These are phyloP conservation scores for Channallabes apus DNA, from an alignment of 2,797 vertebrate species.

Conservation along the genomic window DNA sequence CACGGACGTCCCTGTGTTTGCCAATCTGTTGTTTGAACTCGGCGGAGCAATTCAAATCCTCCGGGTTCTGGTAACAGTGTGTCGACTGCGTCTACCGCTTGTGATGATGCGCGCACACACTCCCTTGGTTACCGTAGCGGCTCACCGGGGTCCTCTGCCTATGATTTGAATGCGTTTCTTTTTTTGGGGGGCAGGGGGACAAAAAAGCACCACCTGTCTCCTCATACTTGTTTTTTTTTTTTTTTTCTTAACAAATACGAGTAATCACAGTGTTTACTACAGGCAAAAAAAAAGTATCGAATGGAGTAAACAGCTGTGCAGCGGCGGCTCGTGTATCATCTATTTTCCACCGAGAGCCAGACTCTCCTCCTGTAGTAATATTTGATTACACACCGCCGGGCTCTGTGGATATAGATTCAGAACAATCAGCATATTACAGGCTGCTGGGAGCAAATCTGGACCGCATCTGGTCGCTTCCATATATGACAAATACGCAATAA, in stretches of 20 bases:
- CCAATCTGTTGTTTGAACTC: constrained; percentile 61
- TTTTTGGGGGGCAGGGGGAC: neutral
- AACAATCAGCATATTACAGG: constrained; percentile 51
- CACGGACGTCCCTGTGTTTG: constrained; percentile 36
- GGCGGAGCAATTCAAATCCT: constrained; percentile 54
- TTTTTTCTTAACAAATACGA: constrained; percentile 42
- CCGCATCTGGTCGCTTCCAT: constrained; percentile 46
- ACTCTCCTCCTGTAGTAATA: constrained; percentile 53
- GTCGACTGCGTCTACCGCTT: constrained; percentile 44
- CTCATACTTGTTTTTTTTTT: constrained; percentile 25
- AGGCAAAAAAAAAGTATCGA: constrained; percentile 34
- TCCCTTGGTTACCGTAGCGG: neutral
- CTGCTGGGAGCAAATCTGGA: constrained; percentile 52
- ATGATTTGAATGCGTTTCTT: neutral
- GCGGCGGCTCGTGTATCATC: constrained; percentile 42
- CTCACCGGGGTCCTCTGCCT: neutral
- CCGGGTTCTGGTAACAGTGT: constrained; percentile 37
- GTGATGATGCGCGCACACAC: constrained; percentile 36
- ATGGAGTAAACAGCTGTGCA: constrained; percentile 51
- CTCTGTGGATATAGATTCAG: constrained; percentile 47
- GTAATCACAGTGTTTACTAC: constrained; percentile 52
- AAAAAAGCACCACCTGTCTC: constrained; percentile 37
- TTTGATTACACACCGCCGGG: constrained; percentile 55
- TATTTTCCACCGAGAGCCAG: constrained; percentile 53
- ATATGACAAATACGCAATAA: constrained; percentile 53